Conservation (phyloP, 2,797 vertebrate genomes). For the Melanotaenia trifasciata region DNA sequence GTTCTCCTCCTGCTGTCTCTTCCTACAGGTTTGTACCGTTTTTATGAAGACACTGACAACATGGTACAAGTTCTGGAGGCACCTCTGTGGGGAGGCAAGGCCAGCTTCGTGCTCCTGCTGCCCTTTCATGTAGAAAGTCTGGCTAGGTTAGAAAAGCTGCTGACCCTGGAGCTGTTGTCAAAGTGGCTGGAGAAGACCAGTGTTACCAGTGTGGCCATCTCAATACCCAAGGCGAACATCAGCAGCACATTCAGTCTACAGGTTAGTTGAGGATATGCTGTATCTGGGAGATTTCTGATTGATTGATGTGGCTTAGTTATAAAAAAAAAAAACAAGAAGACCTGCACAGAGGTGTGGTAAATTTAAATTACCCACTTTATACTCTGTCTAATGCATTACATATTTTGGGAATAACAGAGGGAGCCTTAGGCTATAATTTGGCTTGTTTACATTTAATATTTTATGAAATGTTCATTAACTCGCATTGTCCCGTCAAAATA, state of each 20-base stretch:
- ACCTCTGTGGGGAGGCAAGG: conserved; percentile 67
- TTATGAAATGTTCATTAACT: background rate
- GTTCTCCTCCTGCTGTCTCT: background rate
- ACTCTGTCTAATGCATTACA: background rate
- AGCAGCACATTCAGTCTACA: conserved; percentile 72
- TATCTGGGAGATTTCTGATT: background rate
- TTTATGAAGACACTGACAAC: conserved; percentile 75
- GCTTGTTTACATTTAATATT: background rate
- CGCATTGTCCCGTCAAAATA: background rate
- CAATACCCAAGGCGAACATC: conserved; percentile 73
- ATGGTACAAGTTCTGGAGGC: conserved; percentile 80
- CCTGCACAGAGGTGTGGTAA: background rate
- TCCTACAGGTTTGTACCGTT: conserved; percentile 69
- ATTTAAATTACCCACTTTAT: background rate
- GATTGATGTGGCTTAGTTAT: background rate
- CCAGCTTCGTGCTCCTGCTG: conserved; percentile 74
- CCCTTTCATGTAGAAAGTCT: conserved; percentile 79
- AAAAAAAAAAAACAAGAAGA: background rate
- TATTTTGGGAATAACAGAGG: background rate
- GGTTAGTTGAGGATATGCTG: conserved; percentile 49
- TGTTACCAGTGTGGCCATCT: conserved; percentile 67
- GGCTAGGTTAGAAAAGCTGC: conserved; percentile 71
- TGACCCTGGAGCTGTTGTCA: conserved; percentile 73
- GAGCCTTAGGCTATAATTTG: background rate
- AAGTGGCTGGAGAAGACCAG: conserved; percentile 71